These are phyloP conservation scores for Laticauda colubrina DNA, from an alignment of 2,113 vertebrate genomes.

Conservation along the genomic window DNA sequence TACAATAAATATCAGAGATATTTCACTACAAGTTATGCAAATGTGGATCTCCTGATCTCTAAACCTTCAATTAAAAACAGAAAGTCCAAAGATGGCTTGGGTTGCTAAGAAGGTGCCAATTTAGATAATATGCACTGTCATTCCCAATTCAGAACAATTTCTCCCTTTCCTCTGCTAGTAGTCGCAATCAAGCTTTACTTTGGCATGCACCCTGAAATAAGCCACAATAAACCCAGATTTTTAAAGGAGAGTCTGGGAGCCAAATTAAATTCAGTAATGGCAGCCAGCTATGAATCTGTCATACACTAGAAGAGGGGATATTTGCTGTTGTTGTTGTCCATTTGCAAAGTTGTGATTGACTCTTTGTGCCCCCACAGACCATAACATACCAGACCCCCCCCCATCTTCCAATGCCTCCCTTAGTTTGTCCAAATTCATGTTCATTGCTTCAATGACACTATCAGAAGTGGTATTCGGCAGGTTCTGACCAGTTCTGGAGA, in stretches of 20 bases:
- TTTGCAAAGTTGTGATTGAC: background rate
- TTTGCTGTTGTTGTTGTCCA: background rate
- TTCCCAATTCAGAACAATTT: background rate
- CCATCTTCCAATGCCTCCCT: background rate
- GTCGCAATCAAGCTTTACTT: background rate
- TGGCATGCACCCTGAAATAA: background rate
- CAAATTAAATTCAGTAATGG: background rate
- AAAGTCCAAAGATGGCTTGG: background rate
- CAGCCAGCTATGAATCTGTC: background rate
- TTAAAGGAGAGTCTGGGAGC: background rate
- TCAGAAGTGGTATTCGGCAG: too few species aligned
- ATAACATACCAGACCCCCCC: background rate
- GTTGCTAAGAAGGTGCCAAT: background rate
- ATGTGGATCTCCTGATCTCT: background rate
- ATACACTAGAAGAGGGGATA: background rate
- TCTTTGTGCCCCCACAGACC: background rate
- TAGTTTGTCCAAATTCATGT: background rate
- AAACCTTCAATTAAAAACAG: background rate
- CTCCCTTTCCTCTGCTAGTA: background rate
- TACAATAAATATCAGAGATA: background rate
- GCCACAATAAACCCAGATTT: background rate
- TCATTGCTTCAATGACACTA: background rate
- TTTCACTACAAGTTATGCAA: background rate
- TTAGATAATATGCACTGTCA: background rate
- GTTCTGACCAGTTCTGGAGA: too few species aligned